A percentile compares a stretch with the other conserved stretches of the same genome.
These are phyloP conservation scores for Hycleus cichorii DNA, from an alignment of 1,140 invertebrate genomes.

Conservation along the genomic window DNA sequence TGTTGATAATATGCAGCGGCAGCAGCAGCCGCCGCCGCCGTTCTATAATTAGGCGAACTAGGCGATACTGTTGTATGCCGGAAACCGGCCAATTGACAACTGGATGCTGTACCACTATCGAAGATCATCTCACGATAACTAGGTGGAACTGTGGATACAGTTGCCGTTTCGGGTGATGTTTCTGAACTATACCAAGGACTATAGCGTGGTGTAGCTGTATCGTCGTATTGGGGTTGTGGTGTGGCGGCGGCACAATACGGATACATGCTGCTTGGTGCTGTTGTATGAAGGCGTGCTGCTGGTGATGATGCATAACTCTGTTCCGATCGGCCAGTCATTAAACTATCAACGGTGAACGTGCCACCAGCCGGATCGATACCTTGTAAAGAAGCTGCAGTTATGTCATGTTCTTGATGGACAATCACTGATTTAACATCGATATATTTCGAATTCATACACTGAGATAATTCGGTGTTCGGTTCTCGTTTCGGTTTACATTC, in stretches of 20 bases:
- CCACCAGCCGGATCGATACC: constrained; percentile 37
- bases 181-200: constrained; percentile 49
- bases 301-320: constrained; percentile 41
- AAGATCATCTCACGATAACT: constrained; percentile 38
- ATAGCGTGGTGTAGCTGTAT: constrained; percentile 46
- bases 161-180: constrained; percentile 48
- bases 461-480: constrained; percentile 48
- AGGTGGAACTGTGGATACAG: constrained; percentile 25
- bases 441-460: constrained; percentile 38
- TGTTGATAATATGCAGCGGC: constrained; percentile 50
- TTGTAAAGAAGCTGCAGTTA: constrained; percentile 37
- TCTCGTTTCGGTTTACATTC: constrained; percentile 58
- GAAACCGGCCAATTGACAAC: constrained; percentile 52
- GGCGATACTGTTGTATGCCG: constrained; percentile 48
- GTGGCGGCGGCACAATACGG: constrained; percentile 41
- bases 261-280: constrained; percentile 38
- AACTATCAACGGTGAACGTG: constrained; percentile 49
- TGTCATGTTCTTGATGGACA: constrained; percentile 43
- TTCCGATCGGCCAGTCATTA: constrained; percentile 44
- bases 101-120: constrained; percentile 39
- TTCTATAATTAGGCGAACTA: constrained; percentile 47
- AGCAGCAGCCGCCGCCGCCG: constrained; percentile 31
- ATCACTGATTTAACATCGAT: constrained; percentile 35
- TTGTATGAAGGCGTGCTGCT: constrained; percentile 42
- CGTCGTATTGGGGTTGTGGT: constrained; percentile 48